Conservation (phyloP, 37 sponge, comb jelly and placozoan genomes). For the Haliclona indistincta region DNA sequence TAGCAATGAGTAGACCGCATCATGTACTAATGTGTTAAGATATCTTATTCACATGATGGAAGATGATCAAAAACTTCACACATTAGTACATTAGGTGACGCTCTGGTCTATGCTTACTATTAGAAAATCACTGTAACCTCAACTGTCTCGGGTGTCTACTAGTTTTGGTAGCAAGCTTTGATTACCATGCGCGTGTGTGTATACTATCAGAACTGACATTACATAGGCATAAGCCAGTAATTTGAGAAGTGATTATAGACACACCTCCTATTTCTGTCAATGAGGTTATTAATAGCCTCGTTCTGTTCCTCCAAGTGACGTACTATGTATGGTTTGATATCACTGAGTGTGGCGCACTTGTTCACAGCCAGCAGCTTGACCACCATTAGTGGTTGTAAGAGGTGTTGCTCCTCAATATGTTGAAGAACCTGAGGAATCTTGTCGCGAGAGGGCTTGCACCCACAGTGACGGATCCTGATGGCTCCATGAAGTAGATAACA, state of each 20-base stretch:
- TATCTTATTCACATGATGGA: not conserved
- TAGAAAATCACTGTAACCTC: too few relatives aligned
- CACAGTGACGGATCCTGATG: slow-evolving; percentile 78
- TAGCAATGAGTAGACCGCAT: too few relatives aligned
- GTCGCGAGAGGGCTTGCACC: slow-evolving; percentile 78
- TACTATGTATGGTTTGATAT: slow-evolving; percentile 78
- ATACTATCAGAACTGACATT: not conserved
- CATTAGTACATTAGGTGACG: too few relatives aligned
- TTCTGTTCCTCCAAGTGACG: slow-evolving; percentile 66
- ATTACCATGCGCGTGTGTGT: not conserved
- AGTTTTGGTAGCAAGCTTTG: not conserved
- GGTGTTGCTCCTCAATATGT: slow-evolving; percentile 89
- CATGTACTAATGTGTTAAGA: not conserved
- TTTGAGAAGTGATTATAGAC: not conserved
- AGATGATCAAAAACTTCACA: not conserved
- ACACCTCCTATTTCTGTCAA: not conserved
- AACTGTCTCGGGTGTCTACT: too few relatives aligned
- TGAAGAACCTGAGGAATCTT: slow-evolving; percentile 62
- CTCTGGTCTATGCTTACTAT: too few relatives aligned
- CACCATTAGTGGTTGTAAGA: slow-evolving; percentile 93
- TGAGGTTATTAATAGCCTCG: slow-evolving; percentile 62
- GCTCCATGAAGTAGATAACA: slow-evolving; percentile 31
- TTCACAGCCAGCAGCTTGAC: slow-evolving; percentile 80
- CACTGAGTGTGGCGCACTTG: slow-evolving; percentile 52
- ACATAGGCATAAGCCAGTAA: not conserved